Evolutionary conservation across 2,113 vertebrate species (phyloP).

Genomic region (Oryzias melastigma): DNA sequence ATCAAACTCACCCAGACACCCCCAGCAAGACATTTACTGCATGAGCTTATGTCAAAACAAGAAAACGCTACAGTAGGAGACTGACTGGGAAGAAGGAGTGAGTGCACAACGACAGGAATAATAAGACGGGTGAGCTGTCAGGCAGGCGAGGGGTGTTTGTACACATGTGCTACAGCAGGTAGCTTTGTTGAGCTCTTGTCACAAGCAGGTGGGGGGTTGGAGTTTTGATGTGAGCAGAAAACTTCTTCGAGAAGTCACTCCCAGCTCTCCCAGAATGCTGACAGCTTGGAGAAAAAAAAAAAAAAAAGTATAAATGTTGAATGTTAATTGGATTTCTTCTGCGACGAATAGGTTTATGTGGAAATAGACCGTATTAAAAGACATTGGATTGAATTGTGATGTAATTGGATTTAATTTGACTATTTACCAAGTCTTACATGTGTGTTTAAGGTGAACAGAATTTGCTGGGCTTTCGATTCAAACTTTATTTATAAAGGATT

Average conservation of each 20-base stretch:
- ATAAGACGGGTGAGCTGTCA: slow-evolving; percentile 20
- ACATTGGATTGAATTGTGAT: too few species aligned
- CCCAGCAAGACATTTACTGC: slow-evolving; percentile 4
- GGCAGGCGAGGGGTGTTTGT: slow-evolving; percentile 4
- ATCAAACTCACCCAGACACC: slow-evolving; percentile 43
- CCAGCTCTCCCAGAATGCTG: slow-evolving; percentile 7
- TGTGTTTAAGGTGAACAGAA: too few species aligned
- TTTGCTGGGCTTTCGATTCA: too few species aligned
- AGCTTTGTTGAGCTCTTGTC: slow-evolving; percentile 17
- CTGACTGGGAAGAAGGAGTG: neutral
- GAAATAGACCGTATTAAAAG: too few species aligned
- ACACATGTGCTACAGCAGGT: slow-evolving; percentile 3
- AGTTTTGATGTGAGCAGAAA: slow-evolving; percentile 18
- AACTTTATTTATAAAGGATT: too few species aligned
- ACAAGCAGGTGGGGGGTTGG: neutral
- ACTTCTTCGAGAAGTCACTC: slow-evolving; percentile 15
- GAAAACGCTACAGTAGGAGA: slow-evolving; percentile 1
- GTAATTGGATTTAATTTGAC: too few species aligned
- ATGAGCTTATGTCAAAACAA: slow-evolving; percentile 8
- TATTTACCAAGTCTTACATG: too few species aligned
- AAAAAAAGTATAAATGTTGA: neutral
- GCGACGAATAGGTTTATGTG: neutral
- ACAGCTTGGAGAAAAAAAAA: slow-evolving; percentile 7
- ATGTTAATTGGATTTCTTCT: neutral
- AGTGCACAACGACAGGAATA: slow-evolving; percentile 17